phyloP scores from a whole-genome alignment of 2,888 invertebrate genomes.

The Nemotelus pantherinus region DNA sequence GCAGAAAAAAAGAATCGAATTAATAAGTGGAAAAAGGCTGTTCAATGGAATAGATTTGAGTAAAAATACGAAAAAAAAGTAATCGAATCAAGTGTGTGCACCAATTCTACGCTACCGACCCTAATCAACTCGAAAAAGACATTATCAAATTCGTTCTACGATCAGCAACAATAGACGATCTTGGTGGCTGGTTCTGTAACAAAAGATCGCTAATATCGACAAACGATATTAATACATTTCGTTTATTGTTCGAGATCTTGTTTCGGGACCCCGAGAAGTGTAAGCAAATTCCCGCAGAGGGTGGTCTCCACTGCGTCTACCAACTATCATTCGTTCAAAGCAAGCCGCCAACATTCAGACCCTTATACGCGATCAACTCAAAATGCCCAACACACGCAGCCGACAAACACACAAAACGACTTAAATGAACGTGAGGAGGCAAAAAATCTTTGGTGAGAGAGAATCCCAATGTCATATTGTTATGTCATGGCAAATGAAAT shows the following conservation, averaged over 20 bases:
- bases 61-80: constrained; percentile 30
- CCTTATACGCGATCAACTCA: constrained; percentile 18
- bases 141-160: constrained; percentile 12
- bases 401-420: constrained; percentile 31
- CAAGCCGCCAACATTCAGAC: constrained; percentile 30
- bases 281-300: constrained; percentile 46
- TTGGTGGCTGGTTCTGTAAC: constrained; percentile 23
- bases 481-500: constrained; percentile 54
- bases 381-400: constrained; percentile 18
- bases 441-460: constrained; percentile 45
- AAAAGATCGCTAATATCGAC: constrained; percentile 33
- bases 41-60: not conserved
- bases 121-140: not conserved
- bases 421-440: constrained; percentile 24
- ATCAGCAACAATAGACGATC: not conserved
- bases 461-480: constrained; percentile 53
- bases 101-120: not conserved
- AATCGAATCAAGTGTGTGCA: not conserved
- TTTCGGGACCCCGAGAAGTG: constrained; percentile 14
- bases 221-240: constrained; percentile 2
- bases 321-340: constrained; percentile 39
- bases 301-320: constrained; percentile 51
- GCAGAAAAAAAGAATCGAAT: not conserved
- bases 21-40: constrained; percentile 17
- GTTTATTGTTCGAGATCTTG: constrained; percentile 11